phyloP scores from a whole-genome alignment of 2,797 vertebrate species.

The Acanthiza pusilla region DNA sequence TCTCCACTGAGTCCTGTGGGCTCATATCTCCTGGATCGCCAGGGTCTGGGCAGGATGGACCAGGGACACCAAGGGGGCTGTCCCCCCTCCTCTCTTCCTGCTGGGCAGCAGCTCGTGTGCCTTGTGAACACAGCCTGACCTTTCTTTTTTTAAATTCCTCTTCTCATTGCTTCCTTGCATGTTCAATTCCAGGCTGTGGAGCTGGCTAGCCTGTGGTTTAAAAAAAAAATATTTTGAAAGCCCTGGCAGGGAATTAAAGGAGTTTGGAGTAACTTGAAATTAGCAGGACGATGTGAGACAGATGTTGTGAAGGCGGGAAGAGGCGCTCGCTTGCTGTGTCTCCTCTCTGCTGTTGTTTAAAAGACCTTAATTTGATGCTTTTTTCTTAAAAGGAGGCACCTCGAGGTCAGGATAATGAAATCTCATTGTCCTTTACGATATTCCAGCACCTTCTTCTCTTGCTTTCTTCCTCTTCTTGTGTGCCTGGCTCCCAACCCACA shows the following conservation, averaged over 20 bases:
- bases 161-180: neutral
- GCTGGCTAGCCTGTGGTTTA: conserved; percentile 36
- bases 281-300: conserved; percentile 38
- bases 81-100: neutral
- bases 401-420: neutral
- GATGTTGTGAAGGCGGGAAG: conserved; percentile 26
- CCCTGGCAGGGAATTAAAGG: conserved; percentile 53
- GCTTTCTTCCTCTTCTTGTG: neutral
- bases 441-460: neutral
- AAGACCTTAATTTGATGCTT: neutral
- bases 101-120: neutral
- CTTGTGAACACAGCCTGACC: neutral
- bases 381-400: neutral
- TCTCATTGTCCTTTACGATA: neutral
- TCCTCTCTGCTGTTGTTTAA: conserved; percentile 5
- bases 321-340: neutral
- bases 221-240: neutral
- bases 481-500: fast-evolving
- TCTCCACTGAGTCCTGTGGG: no score
- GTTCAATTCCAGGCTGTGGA: neutral
- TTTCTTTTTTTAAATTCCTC: neutral
- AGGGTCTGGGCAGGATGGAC: neutral
- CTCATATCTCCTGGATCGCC: neutral
- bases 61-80: fast-evolving
- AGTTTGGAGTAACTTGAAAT: conserved; percentile 25